Percentiles rank a stretch among this genome's conserved stretches.
Evolutionary conservation across 2,888 invertebrate species (phyloP).

Genomic region (Mimachlamys varia): DNA sequence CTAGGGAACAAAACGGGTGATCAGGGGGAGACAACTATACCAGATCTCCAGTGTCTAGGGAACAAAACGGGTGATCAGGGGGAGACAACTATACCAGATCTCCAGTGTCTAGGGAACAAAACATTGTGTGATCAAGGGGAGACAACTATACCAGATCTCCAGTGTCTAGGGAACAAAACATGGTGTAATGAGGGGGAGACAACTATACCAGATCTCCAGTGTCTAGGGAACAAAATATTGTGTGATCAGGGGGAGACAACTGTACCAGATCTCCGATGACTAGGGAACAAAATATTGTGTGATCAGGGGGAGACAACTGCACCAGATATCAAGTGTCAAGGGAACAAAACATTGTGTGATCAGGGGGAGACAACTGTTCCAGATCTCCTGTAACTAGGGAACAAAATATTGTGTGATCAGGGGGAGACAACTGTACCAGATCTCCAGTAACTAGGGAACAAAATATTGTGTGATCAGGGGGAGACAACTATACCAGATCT

Average conservation of each 20-base stretch:
- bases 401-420: background rate
- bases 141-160: background rate
- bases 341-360: background rate
- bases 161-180: background rate
- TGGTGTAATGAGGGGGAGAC: background rate
- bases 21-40: too few relatives aligned
- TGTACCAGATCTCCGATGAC: background rate
- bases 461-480: background rate
- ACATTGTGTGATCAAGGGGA: background rate
- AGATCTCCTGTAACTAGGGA: background rate
- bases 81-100: background rate
- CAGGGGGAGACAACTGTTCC: too few relatives aligned
- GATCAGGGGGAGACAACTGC: too few relatives aligned
- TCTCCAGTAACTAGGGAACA: background rate
- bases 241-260: too few relatives aligned
- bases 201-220: background rate
- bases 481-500: background rate
- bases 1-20: background rate
- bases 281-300: background rate
- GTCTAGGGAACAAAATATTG: background rate
- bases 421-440: background rate
- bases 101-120: background rate
- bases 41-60: background rate
- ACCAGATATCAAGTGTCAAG: background rate
- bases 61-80: background rate